Evolutionary conservation across 2,113 vertebrate genomes (phyloP).

Genomic region (Pachyramphus minor): DNA sequence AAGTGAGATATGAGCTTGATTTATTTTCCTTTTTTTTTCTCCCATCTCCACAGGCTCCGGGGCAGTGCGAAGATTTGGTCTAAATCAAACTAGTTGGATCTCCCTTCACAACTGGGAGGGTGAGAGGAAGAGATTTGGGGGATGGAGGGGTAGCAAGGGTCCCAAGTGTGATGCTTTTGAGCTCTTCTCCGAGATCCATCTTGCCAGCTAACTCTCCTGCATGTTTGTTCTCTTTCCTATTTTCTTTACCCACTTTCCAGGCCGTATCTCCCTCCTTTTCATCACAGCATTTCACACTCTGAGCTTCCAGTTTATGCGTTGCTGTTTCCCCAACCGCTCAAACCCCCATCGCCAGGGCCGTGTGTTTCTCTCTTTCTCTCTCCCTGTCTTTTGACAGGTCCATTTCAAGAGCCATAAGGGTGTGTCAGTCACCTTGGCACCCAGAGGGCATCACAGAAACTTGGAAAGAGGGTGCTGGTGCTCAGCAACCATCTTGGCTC

Average conservation of each 20-base stretch:
- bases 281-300: background rate
- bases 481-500: background rate
- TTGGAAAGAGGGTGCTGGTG: background rate
- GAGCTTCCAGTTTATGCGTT: background rate
- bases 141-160: background rate
- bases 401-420: conserved; percentile 23
- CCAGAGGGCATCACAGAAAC: background rate
- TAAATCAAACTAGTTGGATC: conserved; percentile 86
- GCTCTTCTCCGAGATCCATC: background rate
- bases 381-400: conserved; percentile 2
- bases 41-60: conserved; percentile 80
- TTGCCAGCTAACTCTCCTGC: background rate
- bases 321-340: background rate
- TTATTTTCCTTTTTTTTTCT: background rate
- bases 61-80: conserved; percentile 98
- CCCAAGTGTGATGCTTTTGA: conserved; percentile 20
- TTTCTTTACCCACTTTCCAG: background rate
- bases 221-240: background rate
- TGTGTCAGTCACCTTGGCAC: conserved; percentile 5
- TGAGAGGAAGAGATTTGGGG: conserved; percentile 30
- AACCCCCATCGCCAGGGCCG: accelerated
- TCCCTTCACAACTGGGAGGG: conserved; percentile 34
- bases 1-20: background rate
- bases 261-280: background rate
- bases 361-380: background rate